phyloP scores from a whole-genome alignment of 2,888 invertebrate genomes.

The Drosophila rubida region DNA sequence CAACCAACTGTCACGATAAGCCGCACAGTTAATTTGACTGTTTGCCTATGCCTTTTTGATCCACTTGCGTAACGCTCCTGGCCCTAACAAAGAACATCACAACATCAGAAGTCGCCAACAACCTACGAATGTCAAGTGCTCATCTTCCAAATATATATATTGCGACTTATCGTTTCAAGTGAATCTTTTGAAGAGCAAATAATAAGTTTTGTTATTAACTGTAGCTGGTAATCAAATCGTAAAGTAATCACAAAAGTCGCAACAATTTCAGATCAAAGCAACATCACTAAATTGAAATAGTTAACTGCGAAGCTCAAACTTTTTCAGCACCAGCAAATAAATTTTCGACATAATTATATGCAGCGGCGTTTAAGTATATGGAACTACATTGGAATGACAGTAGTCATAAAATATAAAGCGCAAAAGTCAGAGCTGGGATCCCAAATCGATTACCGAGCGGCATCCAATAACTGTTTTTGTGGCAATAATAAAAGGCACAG shows the following conservation, averaged over 20 bases:
- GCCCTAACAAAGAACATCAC: not conserved
- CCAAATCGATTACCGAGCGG: not conserved
- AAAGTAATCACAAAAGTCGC: too few species aligned
- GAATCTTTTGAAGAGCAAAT: too few species aligned
- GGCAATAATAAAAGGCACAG: not conserved
- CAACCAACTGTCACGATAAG: slow-evolving; percentile 54
- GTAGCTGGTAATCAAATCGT: too few species aligned
- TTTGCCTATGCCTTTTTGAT: slow-evolving; percentile 47
- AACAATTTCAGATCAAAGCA: not conserved
- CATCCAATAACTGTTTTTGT: not conserved
- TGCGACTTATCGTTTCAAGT: not conserved
- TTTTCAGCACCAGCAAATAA: too few species aligned
- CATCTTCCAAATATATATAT: not conserved
- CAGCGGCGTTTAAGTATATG: not conserved
- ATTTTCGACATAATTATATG: not conserved
- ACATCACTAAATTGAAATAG: too few species aligned
- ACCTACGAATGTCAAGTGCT: not conserved
- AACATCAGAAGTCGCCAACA: not conserved
- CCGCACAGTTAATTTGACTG: slow-evolving; percentile 39
- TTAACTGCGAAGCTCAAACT: not conserved
- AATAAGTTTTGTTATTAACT: too few species aligned
- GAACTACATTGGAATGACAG: not conserved
- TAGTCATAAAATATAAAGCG: not conserved
- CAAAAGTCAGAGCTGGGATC: not conserved
- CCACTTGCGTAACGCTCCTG: slow-evolving; percentile 27